A percentile compares a stretch with the other conserved stretches of the same genome.
Evolutionary conservation across 2,797 vertebrate genomes (phyloP).

Genomic region (Melanotaenia maccullochi): DNA sequence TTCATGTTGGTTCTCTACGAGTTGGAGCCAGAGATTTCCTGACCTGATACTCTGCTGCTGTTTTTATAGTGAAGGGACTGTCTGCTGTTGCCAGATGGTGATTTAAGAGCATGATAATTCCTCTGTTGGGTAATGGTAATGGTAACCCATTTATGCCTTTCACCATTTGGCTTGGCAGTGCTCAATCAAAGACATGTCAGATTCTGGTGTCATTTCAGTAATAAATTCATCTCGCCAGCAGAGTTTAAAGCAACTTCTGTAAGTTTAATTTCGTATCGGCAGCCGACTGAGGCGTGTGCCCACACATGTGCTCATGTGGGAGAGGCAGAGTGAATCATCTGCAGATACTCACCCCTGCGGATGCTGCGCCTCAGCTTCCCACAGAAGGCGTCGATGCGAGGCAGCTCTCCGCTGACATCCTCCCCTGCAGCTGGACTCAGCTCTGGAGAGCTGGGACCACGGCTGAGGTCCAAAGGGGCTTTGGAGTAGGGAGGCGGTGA

Average conservation of each 20-base stretch:
- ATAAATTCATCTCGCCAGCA: slow-evolving; percentile 3
- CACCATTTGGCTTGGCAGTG: slow-evolving; percentile 24
- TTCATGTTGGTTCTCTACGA: slow-evolving; percentile 15
- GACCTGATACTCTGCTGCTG: slow-evolving; percentile 24
- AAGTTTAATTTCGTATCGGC: background rate
- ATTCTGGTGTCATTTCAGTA: background rate
- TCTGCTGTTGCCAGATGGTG: slow-evolving; percentile 42
- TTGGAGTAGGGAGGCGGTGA: slow-evolving; percentile 83
- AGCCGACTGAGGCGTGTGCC: slow-evolving; percentile 2
- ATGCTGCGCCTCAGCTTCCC: slow-evolving; percentile 91
- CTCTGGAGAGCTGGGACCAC: slow-evolving; percentile 87
- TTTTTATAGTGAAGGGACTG: slow-evolving; percentile 27
- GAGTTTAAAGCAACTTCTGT: background rate
- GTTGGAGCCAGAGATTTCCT: slow-evolving; percentile 34
- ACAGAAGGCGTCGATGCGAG: slow-evolving; percentile 88
- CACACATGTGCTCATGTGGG: slow-evolving; percentile 22
- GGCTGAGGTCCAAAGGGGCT: slow-evolving; percentile 87
- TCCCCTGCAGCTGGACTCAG: slow-evolving; percentile 82
- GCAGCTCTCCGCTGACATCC: slow-evolving; percentile 85
- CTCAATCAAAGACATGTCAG: background rate
- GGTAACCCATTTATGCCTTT: slow-evolving; percentile 49
- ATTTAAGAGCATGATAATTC: slow-evolving; percentile 39
- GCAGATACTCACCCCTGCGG: slow-evolving; percentile 83
- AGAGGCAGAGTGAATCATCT: slow-evolving; percentile 25
- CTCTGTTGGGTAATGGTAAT: slow-evolving; percentile 27